Evolutionary conservation across 2,797 vertebrate species (phyloP), one percentile per base, ranked within the genome.

Genomic region (Gadopsis bispinosus): DNA sequence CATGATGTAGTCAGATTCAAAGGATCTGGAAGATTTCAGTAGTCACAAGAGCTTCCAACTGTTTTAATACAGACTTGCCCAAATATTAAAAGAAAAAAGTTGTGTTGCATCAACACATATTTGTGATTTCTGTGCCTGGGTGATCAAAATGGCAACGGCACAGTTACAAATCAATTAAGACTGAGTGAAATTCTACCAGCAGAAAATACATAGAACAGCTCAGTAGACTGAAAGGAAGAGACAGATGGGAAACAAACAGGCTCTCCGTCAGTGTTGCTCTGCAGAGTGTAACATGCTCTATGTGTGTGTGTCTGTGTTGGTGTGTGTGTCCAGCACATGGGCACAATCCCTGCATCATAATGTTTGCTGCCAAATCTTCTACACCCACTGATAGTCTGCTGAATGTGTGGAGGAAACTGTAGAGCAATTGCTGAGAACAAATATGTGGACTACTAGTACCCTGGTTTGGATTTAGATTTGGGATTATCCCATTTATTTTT

Each of bases 171-270:
- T 92, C 83, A 92, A 85, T 86, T 89, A 92, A 84, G 79, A 86
- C 68, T 81, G 73, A 89, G 66, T 76, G 54, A 87, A 87, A 89
- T 85, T 89, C 39, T 74, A 73, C 62, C 80, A 83, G 69, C 73
- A 88, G 84, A 74, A 79, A 85, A 86, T 69, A 85, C 48, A 66
- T 56, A 73, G 31, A 87, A 76, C 77, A 80, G 86, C 80, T 84
- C 83, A 87, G 75, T 75, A 64, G 66, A 84, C 75, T 83, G 83
- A 80, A 58, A 81, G 74, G 22, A 45, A 84, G 67, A 84, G 84
- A 91, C 88, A 93, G 91, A 92, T 91, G 89, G 89, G 73, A 91
- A 86, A 84, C 83, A 91, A 84, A 90, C 88, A 88, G 79, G 70
- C 81, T 83, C 66, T 83, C 85, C 26, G 66, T 88, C 86, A 86